Base-by-base conservation (phyloP, 2,888 invertebrate species). In the Eupithecia tripunctaria region DNA sequence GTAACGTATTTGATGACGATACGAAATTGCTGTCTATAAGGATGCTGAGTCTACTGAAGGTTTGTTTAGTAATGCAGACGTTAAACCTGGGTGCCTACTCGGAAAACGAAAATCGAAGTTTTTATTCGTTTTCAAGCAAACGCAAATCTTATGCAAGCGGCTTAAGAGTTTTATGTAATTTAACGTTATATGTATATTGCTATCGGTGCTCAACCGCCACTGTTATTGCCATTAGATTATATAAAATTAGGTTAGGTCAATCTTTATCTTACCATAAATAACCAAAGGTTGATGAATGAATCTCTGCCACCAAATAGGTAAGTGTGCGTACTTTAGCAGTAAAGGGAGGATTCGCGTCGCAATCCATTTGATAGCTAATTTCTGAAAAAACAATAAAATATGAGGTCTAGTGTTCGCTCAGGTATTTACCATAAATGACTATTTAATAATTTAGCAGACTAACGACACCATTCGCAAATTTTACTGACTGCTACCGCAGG, bases 211-310 rank as follows among this genome's bases (percentile, higher is more conserved):
- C 25, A 56, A 56, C 25, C 25, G 56, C 25, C 51, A 51, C 51
- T 7, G 29, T 60, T 60, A 18, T 60, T 60, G 27, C 60, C 60
- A 29, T 18, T 60, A 59, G 18, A 27, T 27, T 59, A 59, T 15
- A 6, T 27, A 59, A 27, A 15, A 27, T 27, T 15, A 59, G 27
- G 59, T 59, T 51, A 56, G 12, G 25, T 56, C 14, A 25, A 14
- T 56, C 14, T 56, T 56, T 18, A 62, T n/a, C 18, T n/a, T 36
- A 63, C 32, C 12, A 36, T 1, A n/a, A 36, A 8, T 36, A 63
- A 36, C 62, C 36, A 63, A 63, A 63, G 36, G 62, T 32, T 32
- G 32, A 10, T 36, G n/a, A 63, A 12, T 63, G 62, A 63, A 63
- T 63, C 21, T 63, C 12, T 18, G 25, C 56, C 25, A 25, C 56